Conservation (phyloP, 2,888 invertebrate genomes). For the Clitarchus hookeri region DNA sequence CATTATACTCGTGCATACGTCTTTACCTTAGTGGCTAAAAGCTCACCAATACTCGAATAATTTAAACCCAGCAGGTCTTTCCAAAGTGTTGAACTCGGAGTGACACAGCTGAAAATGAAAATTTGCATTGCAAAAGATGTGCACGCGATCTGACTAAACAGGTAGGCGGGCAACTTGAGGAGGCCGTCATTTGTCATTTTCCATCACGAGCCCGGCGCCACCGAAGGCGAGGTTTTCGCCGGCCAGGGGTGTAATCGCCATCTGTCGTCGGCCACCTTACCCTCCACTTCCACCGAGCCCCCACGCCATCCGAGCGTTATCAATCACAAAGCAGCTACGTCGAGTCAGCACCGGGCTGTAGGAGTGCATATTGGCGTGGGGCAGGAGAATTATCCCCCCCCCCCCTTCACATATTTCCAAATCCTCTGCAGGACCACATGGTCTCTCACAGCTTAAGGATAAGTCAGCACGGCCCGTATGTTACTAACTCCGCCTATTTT, state of each 20-base stretch:
- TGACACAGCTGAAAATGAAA: no score
- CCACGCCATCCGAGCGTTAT: neutral
- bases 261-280: neutral
- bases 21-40: no score
- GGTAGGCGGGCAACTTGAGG: neutral
- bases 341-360: neutral
- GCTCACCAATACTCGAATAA: no score
- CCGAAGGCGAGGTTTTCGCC: neutral
- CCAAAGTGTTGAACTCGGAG: no score
- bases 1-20: no score
- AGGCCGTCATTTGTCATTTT: neutral
- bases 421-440: neutral
- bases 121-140: no score
- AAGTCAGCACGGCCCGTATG: neutral
- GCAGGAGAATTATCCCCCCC: no score
- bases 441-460: neutral
- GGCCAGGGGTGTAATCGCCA: neutral
- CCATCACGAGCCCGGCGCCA: neutral
- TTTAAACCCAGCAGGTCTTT: no score
- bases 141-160: neutral
- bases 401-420: no score
- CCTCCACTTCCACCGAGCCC: neutral
- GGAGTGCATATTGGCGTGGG: neutral
- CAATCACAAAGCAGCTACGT: neutral
- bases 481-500: neutral